Base-by-base conservation (phyloP, 2,113 vertebrate species). In the Sturnira hondurensis region DNA sequence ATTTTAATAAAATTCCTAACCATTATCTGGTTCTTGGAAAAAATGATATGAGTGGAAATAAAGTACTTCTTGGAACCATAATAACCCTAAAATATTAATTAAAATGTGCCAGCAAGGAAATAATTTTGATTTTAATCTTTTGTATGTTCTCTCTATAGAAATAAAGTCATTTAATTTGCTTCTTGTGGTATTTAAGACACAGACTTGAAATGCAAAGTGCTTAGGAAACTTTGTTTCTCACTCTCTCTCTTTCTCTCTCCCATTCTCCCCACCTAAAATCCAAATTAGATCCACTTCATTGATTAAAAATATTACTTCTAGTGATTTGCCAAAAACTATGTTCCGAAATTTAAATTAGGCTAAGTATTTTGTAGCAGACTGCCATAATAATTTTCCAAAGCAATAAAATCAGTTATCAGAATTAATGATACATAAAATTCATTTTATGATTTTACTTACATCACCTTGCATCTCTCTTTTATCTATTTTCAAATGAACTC, bases 391-490 rank as follows among this genome's bases (percentile, higher is more conserved):
- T 98, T 98, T 98, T 97, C 94, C 58, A 78, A 98, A 97, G 97
- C 96, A 97, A 98, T 98, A 98, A 98, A 97, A 98, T 98, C 94
- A 95, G 95, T 98, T 98, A 97, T 95, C 97, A 97, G 97, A 98
- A 98, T 98, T 98, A 98, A 98, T 98, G 98, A 97, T 87, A 97
- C 96, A 97, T 98, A 98, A 98, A 98, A 98, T 97, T 97, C 63
- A 93, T 97, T 98, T 98, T 97, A 97, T 86, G 82, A 95, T 98
- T 98, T 98, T 97, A 97, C 93, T 98, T 97, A 93, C 58, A 86
- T 96, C 97, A 93, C 91, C 68, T 97, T 97, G 17, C 67, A 89
- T 96, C 71, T 76, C 71, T 96, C 76, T 45, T 61, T 95, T 92
- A 91, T 93, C 78, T 97, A 7, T 97, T 98, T 98, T 97, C 94